Conservation (phyloP, 1,140 invertebrate species). For the Macrobrachium nipponense region DNA sequence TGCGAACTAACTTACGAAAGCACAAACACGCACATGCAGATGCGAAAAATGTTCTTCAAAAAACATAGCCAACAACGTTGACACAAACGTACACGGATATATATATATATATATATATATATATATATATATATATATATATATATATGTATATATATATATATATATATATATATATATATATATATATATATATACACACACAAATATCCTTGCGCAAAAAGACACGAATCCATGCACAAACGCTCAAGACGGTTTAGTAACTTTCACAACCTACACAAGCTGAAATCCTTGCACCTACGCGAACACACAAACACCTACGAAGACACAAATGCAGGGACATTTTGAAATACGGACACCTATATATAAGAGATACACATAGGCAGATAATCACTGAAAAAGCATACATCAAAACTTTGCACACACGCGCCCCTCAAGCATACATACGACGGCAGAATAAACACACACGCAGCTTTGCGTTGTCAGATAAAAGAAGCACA, state of each 20-base stretch:
- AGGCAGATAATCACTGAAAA: background rate
- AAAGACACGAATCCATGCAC: constrained; percentile 11
- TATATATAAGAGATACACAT: background rate
- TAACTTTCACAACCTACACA: background rate
- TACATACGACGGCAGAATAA: too few relatives aligned
- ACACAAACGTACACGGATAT: background rate
- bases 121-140: too few relatives aligned
- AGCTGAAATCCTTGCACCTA: background rate
- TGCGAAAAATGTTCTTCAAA: too few relatives aligned
- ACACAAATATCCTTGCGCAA: background rate
- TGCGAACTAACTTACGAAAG: background rate
- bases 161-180: too few relatives aligned
- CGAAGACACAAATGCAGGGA: background rate
- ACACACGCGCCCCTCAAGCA: too few relatives aligned
- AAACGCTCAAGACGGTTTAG: background rate
- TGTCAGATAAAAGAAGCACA: too few relatives aligned
- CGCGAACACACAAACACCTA: constrained; percentile 3
- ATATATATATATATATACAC: too few relatives aligned
- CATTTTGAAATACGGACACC: background rate
- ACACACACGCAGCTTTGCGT: too few relatives aligned
- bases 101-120: background rate
- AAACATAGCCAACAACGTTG: too few relatives aligned
- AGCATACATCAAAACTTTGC: too few relatives aligned
- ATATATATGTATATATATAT: background rate
- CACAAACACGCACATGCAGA: background rate